A percentile compares a stretch with the other conserved stretches of the same genome.
These are phyloP conservation scores for Germaria angustata DNA, from an alignment of 2,888 invertebrate genomes.

Conservation along the genomic window DNA sequence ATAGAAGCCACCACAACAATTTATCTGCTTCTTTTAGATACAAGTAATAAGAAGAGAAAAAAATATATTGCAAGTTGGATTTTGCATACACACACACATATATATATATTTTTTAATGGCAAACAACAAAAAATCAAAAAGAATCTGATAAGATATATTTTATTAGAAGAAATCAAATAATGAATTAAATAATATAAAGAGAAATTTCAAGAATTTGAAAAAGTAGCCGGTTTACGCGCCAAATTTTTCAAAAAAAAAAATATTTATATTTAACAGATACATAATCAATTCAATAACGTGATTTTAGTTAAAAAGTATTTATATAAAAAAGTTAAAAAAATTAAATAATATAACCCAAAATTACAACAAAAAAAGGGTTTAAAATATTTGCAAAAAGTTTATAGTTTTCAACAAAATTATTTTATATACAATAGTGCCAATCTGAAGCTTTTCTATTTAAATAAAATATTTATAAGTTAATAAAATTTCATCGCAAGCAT, in stretches of 20 bases:
- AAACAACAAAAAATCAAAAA: constrained; percentile 9
- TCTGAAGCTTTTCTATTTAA: neutral
- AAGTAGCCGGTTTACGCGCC: constrained; percentile 57
- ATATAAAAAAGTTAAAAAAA: constrained; percentile 10
- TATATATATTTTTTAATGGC: neutral
- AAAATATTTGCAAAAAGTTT: neutral
- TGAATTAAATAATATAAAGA: neutral
- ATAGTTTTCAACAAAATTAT: neutral
- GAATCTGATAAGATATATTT: constrained; percentile 50
- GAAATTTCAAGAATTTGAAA: constrained; percentile 12
- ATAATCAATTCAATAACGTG: neutral
- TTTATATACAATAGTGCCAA: constrained; percentile 47
- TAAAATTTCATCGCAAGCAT: neutral
- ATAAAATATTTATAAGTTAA: neutral
- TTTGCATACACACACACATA: neutral
- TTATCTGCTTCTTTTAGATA: constrained; percentile 5
- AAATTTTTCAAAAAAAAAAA: constrained; percentile 36
- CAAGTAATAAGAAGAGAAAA: neutral
- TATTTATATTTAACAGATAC: neutral
- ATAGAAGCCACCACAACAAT: constrained; percentile 36
- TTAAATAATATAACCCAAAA: neutral
- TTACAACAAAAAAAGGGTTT: neutral
- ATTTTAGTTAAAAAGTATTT: neutral
- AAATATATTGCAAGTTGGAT: neutral
- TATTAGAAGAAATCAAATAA: neutral